Conservation (phyloP, 2,888 invertebrate genomes). For the Acleris literana region DNA sequence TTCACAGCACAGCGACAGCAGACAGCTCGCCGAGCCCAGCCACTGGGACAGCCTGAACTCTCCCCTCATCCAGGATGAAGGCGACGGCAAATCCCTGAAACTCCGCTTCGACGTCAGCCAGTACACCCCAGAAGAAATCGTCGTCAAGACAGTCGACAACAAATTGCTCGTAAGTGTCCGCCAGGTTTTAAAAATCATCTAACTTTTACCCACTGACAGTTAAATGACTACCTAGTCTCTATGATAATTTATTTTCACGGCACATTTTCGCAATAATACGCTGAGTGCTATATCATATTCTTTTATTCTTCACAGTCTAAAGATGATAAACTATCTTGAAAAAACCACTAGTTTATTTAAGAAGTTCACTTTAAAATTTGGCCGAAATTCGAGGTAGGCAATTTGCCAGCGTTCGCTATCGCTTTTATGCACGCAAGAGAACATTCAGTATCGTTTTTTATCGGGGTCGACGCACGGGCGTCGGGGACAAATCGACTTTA, state of each 20-base stretch:
- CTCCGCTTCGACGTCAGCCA: constrained; percentile 98
- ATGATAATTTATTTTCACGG: constrained; percentile 8
- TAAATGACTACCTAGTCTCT: background rate
- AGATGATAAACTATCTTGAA: constrained; percentile 59
- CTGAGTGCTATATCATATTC: constrained; percentile 25
- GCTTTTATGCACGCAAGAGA: constrained; percentile 49
- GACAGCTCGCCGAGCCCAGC: constrained; percentile 83
- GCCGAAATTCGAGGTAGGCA: constrained; percentile 58
- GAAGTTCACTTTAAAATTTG: constrained; percentile 50
- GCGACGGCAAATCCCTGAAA: constrained; percentile 96
- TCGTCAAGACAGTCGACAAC: constrained; percentile 99
- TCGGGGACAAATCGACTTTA: constrained; percentile 30
- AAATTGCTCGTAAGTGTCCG: constrained; percentile 91
- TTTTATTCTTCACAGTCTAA: constrained; percentile 48
- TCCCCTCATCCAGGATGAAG: constrained; percentile 96
- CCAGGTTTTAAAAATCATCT: background rate
- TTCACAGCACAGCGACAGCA: constrained; percentile 85
- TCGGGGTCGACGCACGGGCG: constrained; percentile 54
- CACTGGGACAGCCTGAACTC: constrained; percentile 96
- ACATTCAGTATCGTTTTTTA: constrained; percentile 46
- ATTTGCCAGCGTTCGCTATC: constrained; percentile 59
- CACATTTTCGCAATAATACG: constrained; percentile 15
- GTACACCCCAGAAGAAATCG: constrained; percentile 98
- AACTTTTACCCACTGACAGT: constrained; percentile 1
- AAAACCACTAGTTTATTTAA: constrained; percentile 56